A percentile compares a stretch with the other conserved stretches of the same genome.
Evolutionary conservation across 2,888 invertebrate species (phyloP).

Genomic region (Phortica okadai): DNA sequence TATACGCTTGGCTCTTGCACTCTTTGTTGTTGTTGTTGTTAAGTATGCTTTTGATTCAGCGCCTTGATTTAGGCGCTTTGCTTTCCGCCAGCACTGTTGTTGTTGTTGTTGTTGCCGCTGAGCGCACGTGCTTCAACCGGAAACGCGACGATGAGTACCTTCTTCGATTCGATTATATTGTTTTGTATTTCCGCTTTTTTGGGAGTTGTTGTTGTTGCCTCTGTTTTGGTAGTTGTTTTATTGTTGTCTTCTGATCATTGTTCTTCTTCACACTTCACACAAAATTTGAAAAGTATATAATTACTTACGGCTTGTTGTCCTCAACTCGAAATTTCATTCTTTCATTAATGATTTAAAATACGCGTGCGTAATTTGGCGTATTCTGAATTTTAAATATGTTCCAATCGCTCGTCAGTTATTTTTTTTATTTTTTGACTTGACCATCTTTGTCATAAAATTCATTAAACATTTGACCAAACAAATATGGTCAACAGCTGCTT

Average conservation of each 20-base stretch:
- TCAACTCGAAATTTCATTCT: not conserved
- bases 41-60: conserved; percentile 27
- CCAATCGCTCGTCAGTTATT: conserved; percentile 46
- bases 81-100: not conserved
- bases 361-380: conserved; percentile 38
- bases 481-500: conserved; percentile 64
- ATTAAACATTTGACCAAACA: conserved; percentile 46
- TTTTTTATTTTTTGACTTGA: conserved; percentile 63
- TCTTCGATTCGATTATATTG: conserved; percentile 42
- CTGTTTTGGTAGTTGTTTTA: conserved; percentile 33
- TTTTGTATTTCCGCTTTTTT: conserved; percentile 61
- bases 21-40: not conserved
- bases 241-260: conserved; percentile 50
- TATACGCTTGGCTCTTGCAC: not conserved
- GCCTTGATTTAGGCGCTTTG: conserved; percentile 4
- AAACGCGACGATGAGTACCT: conserved; percentile 56
- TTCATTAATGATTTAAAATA: conserved; percentile 42
- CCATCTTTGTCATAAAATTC: conserved; percentile 38
- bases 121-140: conserved; percentile 75
- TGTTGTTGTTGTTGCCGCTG: conserved; percentile 8
- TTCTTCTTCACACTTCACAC: conserved; percentile 71
- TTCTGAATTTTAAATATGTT: conserved; percentile 26
- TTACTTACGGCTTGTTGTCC: not conserved
- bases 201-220: conserved; percentile 18
- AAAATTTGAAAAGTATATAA: conserved; percentile 20